These are phyloP conservation scores for Prorops nasuta DNA, from an alignment of 1,140 invertebrate species.

Conservation along the genomic window DNA sequence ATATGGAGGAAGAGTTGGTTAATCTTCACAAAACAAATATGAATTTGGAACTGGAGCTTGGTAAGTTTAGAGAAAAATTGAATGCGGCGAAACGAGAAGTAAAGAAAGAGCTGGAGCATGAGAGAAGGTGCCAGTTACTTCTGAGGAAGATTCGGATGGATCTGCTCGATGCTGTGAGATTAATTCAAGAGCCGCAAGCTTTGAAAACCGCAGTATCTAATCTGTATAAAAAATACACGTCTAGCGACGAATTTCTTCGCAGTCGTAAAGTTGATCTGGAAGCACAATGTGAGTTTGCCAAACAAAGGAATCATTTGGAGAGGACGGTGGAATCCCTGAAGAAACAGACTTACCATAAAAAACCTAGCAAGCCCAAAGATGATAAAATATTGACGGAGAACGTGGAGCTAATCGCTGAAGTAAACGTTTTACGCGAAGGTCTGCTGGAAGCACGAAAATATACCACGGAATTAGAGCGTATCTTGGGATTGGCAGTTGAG, in stretches of 20 bases:
- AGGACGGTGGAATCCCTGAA: slow-evolving; percentile 66
- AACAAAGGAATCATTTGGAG: slow-evolving; percentile 79
- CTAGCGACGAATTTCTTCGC: slow-evolving; percentile 64
- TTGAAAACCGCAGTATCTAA: slow-evolving; percentile 76
- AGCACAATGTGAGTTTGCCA: slow-evolving; percentile 73
- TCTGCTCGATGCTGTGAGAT: slow-evolving; percentile 71
- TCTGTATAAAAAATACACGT: slow-evolving; percentile 75
- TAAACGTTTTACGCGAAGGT: slow-evolving; percentile 70
- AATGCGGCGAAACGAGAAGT: slow-evolving; percentile 67
- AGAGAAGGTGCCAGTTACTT: slow-evolving; percentile 65
- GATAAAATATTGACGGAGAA: slow-evolving; percentile 69
- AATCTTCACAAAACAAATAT: slow-evolving; percentile 67
- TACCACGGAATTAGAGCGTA: slow-evolving; percentile 68
- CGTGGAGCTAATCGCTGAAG: slow-evolving; percentile 70
- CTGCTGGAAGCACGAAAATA: slow-evolving; percentile 64
- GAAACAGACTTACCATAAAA: slow-evolving; percentile 57
- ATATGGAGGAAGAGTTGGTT: slow-evolving; percentile 73
- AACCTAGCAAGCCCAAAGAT: slow-evolving; percentile 45
- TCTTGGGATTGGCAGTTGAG: slow-evolving; percentile 63
- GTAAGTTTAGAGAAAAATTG: slow-evolving; percentile 75
- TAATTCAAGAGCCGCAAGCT: slow-evolving; percentile 73
- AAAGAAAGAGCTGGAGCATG: slow-evolving; percentile 64
- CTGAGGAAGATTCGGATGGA: slow-evolving; percentile 77
- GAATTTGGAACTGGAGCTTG: slow-evolving; percentile 69
- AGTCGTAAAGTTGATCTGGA: slow-evolving; percentile 67